Conservation (phyloP, 2,113 vertebrate species). For the Cygnus buccinator region DNA sequence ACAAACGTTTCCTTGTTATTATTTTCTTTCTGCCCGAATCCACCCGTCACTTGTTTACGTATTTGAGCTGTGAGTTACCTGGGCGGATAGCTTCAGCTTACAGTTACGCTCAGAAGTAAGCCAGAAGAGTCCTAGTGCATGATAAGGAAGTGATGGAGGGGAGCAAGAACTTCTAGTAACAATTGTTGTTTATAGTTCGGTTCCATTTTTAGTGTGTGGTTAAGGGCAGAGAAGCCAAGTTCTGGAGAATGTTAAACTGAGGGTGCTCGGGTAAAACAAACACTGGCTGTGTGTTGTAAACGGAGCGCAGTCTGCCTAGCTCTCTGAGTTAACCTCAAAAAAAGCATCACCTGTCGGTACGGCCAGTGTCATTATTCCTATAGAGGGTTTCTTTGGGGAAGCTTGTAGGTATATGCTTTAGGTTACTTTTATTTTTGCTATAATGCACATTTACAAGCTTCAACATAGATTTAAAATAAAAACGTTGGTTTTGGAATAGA, state of each 20-base stretch:
- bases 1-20: slow-evolving; percentile 15
- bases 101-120: neutral
- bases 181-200: neutral
- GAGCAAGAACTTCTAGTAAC: neutral
- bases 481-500: neutral
- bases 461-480: neutral
- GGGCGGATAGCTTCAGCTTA: neutral
- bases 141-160: neutral
- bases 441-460: neutral
- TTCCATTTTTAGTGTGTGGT: neutral
- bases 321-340: neutral
- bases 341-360: neutral
- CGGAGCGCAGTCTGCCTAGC: neutral
- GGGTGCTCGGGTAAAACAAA: neutral
- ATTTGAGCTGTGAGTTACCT: neutral
- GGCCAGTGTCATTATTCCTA: neutral
- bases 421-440: neutral
- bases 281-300: neutral
- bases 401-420: neutral
- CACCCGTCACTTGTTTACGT: slow-evolving; percentile 6
- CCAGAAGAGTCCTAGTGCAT: neutral
- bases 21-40: slow-evolving; percentile 19
- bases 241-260: neutral
- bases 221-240: neutral
- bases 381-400: neutral